A percentile compares a stretch with the other conserved stretches of the same genome.
phyloP scores from a whole-genome alignment of 2,113 vertebrate genomes.

The Cichladusa arquata region DNA sequence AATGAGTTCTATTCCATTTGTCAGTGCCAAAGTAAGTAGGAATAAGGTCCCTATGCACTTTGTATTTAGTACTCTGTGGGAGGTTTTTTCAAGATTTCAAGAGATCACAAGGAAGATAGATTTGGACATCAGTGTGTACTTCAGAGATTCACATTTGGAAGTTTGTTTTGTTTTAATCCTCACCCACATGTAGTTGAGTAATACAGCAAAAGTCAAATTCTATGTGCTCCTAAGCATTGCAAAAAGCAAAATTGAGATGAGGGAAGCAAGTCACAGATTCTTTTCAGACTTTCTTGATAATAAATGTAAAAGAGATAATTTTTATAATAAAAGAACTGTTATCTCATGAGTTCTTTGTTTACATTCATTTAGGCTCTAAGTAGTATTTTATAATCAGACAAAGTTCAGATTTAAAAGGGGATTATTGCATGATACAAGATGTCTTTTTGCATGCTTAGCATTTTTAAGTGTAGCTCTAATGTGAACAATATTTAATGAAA shows the following conservation, averaged over 20 bases:
- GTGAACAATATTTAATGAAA: not conserved
- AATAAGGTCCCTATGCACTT: not conserved
- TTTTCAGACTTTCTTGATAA: not conserved
- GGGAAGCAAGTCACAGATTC: not conserved
- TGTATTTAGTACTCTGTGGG: not conserved
- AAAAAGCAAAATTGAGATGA: not conserved
- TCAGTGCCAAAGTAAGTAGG: not conserved
- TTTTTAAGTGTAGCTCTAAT: not conserved
- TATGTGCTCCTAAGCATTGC: not conserved
- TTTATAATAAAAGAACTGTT: not conserved
- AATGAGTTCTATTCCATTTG: not conserved
- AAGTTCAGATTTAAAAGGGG: not conserved
- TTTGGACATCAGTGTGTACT: not conserved
- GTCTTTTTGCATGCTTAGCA: not conserved
- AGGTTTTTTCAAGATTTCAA: not conserved
- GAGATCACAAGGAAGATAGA: not conserved
- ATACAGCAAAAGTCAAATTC: not conserved
- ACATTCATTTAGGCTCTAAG: not conserved
- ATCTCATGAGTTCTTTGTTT: not conserved
- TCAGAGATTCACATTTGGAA: not conserved
- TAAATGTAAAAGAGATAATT: not conserved
- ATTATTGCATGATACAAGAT: not conserved
- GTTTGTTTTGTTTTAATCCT: not conserved
- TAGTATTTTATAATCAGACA: not conserved
- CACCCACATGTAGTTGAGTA: fast-evolving